Base-by-base conservation (phyloP, 2,113 vertebrate genomes). In the Ptilorrhoa leucosticta region DNA sequence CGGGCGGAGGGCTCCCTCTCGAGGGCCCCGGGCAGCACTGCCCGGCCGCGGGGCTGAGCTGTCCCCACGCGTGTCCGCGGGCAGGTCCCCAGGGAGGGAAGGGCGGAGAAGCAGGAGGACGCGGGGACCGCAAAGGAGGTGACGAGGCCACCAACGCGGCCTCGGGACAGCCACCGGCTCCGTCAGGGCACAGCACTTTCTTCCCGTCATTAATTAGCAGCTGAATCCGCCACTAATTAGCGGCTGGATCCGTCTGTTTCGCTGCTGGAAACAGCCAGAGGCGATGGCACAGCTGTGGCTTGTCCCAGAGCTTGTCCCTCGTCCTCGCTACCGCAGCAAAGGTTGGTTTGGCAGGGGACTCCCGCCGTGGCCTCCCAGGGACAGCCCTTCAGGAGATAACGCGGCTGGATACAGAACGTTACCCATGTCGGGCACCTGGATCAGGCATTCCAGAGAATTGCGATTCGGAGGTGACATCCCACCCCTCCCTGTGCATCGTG, bases 1-100 rank as follows among this genome's bases (percentile, higher is more conserved):
- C 40, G 70, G 87, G 93, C 18, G 15, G n/a, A 86, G 83, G 63
- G 90, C 81, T 92, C 94, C 96, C 95, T 88, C 96, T 97, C 58
- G 45, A 94, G 97, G 92, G 23, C 56, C 21, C 37, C 7, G 20
- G 54, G 12, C 61, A 53, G 53, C 87, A 87, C 57, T 89, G 63
- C 60, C 72, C 63, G 21, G 15, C 69, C 42, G 4, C 11, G n/a
- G 48, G 37, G 35, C 66, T 9, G 10, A 0, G 61, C 71, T 10
- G 31, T 4, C 18, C 57, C 71, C 24, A 3, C 37, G 9, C 2
- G 20, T 6, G 58, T 28, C 40, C 28, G 27, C 5, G 47, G 54
- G 3, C 21, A 9, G 20, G 15, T 2, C 21, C 50, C 47, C 56
- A 2, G 24, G 19, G 11, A 27, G 24, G 33, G n/a, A 7, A 5